Conservation (phyloP, 1,140 invertebrate species). For the Drosophila pectinifera region DNA sequence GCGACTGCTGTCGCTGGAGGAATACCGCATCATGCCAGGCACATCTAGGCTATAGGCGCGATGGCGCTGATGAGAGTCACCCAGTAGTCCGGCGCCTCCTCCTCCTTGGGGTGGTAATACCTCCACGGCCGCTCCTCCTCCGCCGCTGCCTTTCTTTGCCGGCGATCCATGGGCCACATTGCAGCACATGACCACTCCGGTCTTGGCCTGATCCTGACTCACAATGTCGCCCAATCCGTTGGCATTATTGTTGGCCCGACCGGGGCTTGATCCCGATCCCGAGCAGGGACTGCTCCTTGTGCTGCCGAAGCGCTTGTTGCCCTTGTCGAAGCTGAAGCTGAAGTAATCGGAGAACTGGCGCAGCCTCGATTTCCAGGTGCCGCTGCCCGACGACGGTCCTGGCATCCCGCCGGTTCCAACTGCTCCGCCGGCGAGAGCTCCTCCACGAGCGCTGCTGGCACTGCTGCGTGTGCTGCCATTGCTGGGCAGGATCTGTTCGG, state of each 20-base stretch:
- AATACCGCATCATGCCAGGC: slow-evolving; percentile 61
- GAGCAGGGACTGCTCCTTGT: slow-evolving; percentile 73
- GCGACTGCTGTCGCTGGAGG: slow-evolving; percentile 72
- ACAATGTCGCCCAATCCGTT: slow-evolving; percentile 21
- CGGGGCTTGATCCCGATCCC: slow-evolving; percentile 8
- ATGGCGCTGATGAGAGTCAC: slow-evolving; percentile 53
- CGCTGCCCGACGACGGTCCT: slow-evolving; percentile 35
- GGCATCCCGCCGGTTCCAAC: slow-evolving; percentile 16
- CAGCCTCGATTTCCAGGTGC: slow-evolving; percentile 73
- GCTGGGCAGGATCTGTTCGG: slow-evolving; percentile 47
- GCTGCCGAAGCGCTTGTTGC: slow-evolving; percentile 80
- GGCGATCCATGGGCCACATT: slow-evolving; percentile 65
- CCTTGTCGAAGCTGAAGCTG: slow-evolving; percentile 82
- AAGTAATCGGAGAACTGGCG: slow-evolving; percentile 84
- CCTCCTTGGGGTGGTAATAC: not conserved
- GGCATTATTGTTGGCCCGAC: slow-evolving; percentile 71
- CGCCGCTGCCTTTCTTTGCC: slow-evolving; percentile 17
- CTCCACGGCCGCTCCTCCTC: not conserved
- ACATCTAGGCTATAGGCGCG: slow-evolving; percentile 84
- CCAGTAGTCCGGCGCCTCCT: not conserved
- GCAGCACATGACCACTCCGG: slow-evolving; percentile 55
- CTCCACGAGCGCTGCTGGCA: slow-evolving; percentile 18
- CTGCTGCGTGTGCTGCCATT: slow-evolving; percentile 60
- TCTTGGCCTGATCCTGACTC: slow-evolving; percentile 3
- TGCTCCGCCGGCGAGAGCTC: slow-evolving; percentile 10